Base-by-base conservation (phyloP, 2,113 vertebrate species). In the Cyanoliseus patagonus region DNA sequence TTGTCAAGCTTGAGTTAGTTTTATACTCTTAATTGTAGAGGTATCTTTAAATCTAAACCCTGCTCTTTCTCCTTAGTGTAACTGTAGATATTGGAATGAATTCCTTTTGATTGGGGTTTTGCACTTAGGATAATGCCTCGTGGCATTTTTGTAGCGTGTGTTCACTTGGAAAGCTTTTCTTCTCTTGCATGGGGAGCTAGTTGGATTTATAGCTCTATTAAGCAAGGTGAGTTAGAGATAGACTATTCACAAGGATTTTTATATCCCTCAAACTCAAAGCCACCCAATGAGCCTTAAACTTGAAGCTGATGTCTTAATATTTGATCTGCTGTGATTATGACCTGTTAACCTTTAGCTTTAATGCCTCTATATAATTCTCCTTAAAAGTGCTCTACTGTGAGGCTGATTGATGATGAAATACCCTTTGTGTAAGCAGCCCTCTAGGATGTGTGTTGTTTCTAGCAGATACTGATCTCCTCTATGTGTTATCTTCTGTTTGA, bases 151-250 rank as follows among this genome's bases (percentile, higher is more conserved):
- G 46, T 35, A 46, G 72, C 49, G 5, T 15, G 12, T 74, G 68
- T 49, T 74, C 22, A 18, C n/a, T 96, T 87, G 63, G 46, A 89
- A 66, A 90, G 35, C 57, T 51, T 97, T 85, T n/a, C 18, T 93
- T 97, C 96, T 90, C 81, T 87, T 93, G 20, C 44, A 25, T n/a
- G 77, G 57, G 53, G 35, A 79, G 33, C 44, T 51, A 63, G 35
- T 78, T 90, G 57, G n/a, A 94, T 94, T 97, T 95, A 86, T 86
- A 92, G 78, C 79, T 91, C 84, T 97, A 11, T 86, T 97, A 95
- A 96, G 81, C 61, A 93, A 92, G 90, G 84, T 90, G 88, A 97
- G 72, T 37, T 96, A n/a, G 83, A 72, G 69, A 64, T 52, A 14
- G 72, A 23, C 66, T 92, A 11, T 35, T 96, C 85, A 66, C 1